Evolutionary conservation across 1,140 invertebrate species (phyloP).

Genomic region (Chymomyza costata): DNA sequence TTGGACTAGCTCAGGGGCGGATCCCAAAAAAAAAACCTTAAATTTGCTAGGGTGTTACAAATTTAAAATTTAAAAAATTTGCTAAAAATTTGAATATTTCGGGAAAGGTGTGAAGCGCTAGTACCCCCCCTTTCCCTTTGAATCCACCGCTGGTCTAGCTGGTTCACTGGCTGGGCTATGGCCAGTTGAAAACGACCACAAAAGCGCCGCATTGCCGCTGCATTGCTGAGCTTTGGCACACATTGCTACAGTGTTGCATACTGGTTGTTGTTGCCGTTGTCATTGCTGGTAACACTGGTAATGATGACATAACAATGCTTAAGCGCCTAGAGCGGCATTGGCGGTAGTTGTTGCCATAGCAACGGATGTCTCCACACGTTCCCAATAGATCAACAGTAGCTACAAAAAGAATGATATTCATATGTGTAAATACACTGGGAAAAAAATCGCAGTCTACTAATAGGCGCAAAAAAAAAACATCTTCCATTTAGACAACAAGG

Average conservation of each 20-base stretch:
- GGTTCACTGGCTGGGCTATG: too few species aligned
- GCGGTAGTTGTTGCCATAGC: conserved; percentile 27
- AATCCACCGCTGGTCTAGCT: too few species aligned
- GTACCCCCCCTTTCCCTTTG: too few species aligned
- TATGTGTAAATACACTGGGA: neutral
- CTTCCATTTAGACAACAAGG: too few species aligned
- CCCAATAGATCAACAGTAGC: conserved; percentile 64
- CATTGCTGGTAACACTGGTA: conserved; percentile 48
- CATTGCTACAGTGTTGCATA: neutral
- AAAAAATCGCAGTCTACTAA: neutral
- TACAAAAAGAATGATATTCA: conserved; percentile 6
- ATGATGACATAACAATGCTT: conserved; percentile 72
- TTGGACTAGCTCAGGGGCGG: too few species aligned
- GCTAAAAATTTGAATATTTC: too few species aligned
- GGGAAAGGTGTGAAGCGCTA: too few species aligned
- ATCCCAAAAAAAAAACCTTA: too few species aligned
- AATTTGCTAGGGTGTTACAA: too few species aligned
- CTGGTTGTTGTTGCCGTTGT: conserved; percentile 16
- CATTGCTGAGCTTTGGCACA: conserved; percentile 9
- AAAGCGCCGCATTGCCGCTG: conserved; percentile 27
- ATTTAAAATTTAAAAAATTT: too few species aligned
- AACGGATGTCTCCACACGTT: conserved; percentile 66
- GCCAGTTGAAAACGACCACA: conserved; percentile 42
- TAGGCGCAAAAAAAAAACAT: too few species aligned
- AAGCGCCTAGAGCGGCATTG: conserved; percentile 61